Evolutionary conservation across 2,888 invertebrate species (phyloP).

Genomic region (Drosophila dives): DNA sequence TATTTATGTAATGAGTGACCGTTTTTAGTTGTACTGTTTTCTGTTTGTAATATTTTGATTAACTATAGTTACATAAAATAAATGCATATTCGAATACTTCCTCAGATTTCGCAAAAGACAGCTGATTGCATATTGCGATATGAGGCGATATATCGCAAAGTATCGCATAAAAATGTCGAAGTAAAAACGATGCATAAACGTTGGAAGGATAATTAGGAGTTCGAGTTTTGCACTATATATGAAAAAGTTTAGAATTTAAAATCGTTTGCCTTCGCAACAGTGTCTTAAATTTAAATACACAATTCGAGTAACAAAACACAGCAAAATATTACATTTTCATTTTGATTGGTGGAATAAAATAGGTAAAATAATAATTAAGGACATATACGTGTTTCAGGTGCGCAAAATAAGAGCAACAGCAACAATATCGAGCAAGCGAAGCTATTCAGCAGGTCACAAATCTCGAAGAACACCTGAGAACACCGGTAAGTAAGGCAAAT

Average conservation of each 20-base stretch:
- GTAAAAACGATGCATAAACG: slow-evolving; percentile 22
- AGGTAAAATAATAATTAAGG: slow-evolving; percentile 5
- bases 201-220: slow-evolving; percentile 34
- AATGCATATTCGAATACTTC: not conserved
- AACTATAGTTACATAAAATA: not conserved
- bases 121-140: not conserved
- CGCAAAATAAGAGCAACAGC: slow-evolving; percentile 10
- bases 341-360: slow-evolving; percentile 13
- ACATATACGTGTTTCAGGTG: slow-evolving; percentile 41
- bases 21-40: not conserved
- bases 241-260: slow-evolving; percentile 26
- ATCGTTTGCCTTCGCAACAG: slow-evolving; percentile 22
- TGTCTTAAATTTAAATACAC: slow-evolving; percentile 15
- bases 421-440: slow-evolving; percentile 20
- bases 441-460: slow-evolving; percentile 19
- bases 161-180: slow-evolving; percentile 4
- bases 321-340: slow-evolving; percentile 1
- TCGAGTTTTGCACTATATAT: slow-evolving; percentile 16
- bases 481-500: slow-evolving; percentile 47
- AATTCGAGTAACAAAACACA: slow-evolving; percentile 8
- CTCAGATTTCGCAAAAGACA: not conserved
- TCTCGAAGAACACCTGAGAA: slow-evolving; percentile 28
- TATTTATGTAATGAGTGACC: too few relatives aligned
- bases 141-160: slow-evolving; percentile 5
- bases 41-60: not conserved